Evolutionary conservation across 2,113 vertebrate species (phyloP).

Genomic region (Vimba vimba): DNA sequence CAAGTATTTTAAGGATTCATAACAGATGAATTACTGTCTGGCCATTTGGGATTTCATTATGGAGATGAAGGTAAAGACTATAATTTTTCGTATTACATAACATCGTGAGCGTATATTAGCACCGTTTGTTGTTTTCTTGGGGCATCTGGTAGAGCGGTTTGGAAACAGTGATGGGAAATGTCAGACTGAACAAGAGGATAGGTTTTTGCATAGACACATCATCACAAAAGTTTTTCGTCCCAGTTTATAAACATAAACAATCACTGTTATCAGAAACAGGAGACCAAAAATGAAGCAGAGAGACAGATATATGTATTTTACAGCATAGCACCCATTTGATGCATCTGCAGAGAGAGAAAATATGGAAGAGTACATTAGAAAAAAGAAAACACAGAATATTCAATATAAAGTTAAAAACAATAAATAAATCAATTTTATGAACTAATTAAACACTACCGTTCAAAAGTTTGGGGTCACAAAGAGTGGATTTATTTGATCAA

Average conservation of each 20-base stretch:
- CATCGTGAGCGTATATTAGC: no score
- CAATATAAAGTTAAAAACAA: neutral
- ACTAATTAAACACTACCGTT: no score
- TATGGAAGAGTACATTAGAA: neutral
- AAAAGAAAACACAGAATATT: neutral
- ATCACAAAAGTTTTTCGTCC: neutral
- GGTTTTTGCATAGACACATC: neutral
- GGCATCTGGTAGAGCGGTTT: no score
- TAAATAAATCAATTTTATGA: neutral
- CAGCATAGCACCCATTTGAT: neutral
- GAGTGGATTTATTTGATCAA: neutral
- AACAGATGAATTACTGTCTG: no score
- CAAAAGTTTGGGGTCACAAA: neutral
- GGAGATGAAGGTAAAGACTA: no score
- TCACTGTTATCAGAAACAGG: neutral
- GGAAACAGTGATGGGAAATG: no score
- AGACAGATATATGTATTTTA: slow-evolving; percentile 16
- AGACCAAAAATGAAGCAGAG: neutral
- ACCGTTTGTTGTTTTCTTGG: no score
- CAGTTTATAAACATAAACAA: neutral
- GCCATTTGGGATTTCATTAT: no score
- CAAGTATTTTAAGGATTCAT: no score
- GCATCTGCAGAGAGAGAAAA: slow-evolving; percentile 26
- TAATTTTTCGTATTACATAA: no score
- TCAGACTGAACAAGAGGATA: neutral